A percentile compares a stretch with the other conserved stretches of the same genome.
Conservation (phyloP, 2,797 vertebrate species). For the Adelosebastes latens region DNA sequence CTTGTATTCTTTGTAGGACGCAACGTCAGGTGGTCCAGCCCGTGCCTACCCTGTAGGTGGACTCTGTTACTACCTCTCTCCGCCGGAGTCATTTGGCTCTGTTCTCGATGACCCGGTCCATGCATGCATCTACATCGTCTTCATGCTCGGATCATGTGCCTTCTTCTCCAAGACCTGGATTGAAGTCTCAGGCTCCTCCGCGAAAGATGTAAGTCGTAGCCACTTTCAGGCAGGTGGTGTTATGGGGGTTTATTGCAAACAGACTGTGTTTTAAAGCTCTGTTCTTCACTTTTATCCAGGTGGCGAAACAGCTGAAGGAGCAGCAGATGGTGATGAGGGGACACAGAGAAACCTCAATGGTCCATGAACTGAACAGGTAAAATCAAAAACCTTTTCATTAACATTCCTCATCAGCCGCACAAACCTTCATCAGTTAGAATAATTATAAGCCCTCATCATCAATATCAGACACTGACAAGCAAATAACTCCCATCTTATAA, state of each 20-base stretch:
- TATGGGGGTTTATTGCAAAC: background rate
- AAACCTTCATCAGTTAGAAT: background rate
- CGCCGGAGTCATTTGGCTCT: conserved; percentile 94
- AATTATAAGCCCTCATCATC: background rate
- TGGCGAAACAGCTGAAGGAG: conserved; percentile 98
- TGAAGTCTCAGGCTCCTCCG: conserved; percentile 98
- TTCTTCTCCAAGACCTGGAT: conserved; percentile 99
- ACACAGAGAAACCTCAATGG: conserved; percentile 98
- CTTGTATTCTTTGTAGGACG: conserved; percentile 82
- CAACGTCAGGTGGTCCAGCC: conserved; percentile 91
- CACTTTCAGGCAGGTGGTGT: background rate
- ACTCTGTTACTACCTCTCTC: conserved; percentile 96
- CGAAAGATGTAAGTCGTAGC: conserved; percentile 92
- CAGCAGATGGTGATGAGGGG: conserved; percentile 99
- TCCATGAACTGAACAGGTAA: conserved; percentile 98
- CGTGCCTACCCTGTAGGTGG: conserved; percentile 97
- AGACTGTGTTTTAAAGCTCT: background rate
- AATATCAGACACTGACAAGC: background rate
- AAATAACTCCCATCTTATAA: background rate
- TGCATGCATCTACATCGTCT: conserved; percentile 92
- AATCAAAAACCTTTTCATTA: background rate
- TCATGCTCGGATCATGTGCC: conserved; percentile 98
- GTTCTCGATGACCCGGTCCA: conserved; percentile 96
- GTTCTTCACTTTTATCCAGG: conserved; percentile 75
- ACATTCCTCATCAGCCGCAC: background rate